Conservation (phyloP, 1,140 invertebrate species). For the Paramacrobiotus metropolitanus region DNA sequence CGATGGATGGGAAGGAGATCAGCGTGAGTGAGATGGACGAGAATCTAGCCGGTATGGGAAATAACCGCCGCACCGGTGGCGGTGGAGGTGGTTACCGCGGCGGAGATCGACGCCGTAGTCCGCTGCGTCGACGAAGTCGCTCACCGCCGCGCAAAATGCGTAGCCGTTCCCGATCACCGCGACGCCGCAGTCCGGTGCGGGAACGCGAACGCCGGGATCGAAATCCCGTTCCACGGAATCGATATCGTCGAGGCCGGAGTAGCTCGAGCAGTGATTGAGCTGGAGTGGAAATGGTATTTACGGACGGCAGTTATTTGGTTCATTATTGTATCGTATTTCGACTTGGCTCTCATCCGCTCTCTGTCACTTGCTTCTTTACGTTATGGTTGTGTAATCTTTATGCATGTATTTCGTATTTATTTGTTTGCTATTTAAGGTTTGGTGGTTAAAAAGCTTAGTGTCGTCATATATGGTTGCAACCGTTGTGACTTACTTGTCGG, state of each 20-base stretch:
- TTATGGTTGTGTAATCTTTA: no score
- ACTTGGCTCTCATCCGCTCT: no score
- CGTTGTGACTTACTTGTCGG: no score
- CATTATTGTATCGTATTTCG: no score
- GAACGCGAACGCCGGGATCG: neutral
- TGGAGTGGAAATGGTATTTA: no score
- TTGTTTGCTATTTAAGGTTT: no score
- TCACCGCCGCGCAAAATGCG: neutral
- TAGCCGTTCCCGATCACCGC: neutral
- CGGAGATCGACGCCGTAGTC: neutral
- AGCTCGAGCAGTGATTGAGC: neutral
- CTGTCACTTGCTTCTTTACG: no score
- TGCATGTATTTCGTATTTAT: no score
- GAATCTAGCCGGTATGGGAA: neutral
- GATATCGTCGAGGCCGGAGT: neutral
- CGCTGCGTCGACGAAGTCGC: neutral
- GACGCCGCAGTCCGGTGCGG: neutral
- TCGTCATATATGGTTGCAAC: no score
- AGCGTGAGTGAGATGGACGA: neutral
- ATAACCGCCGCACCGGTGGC: neutral
- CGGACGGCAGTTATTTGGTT: no score
- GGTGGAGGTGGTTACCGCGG: neutral
- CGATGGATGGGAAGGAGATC: slow-evolving; percentile 15
- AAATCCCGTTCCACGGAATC: no score
- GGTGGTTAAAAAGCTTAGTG: no score